Percentiles rank a stretch among this genome's conserved stretches.
phyloP scores from a whole-genome alignment of 2,888 invertebrate species.

The Blastobasis adustella region DNA sequence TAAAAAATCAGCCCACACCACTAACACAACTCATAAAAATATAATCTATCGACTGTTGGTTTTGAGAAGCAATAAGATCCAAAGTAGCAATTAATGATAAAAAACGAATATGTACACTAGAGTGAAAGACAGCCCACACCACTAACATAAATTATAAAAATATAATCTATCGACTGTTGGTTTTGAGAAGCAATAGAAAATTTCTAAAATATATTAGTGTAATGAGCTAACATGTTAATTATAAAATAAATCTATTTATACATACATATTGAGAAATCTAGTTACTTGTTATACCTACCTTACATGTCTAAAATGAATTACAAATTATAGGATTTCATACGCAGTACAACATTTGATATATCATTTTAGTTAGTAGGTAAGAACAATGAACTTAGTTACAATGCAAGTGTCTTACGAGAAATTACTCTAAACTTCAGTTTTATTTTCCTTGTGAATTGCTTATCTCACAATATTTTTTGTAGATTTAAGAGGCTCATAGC shows the following conservation, averaged over 20 bases:
- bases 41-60: slow-evolving; percentile 26
- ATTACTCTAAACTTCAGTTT: too few species aligned
- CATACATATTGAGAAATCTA: too few species aligned
- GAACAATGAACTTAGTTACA: slow-evolving; percentile 18
- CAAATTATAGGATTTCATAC: slow-evolving; percentile 11
- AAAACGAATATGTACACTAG: too few species aligned
- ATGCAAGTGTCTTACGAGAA: not conserved
- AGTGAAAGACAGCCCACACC: slow-evolving; percentile 16
- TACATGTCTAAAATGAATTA: slow-evolving; percentile 12
- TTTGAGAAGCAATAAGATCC: slow-evolving; percentile 29
- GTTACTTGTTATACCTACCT: too few species aligned
- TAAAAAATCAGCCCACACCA: slow-evolving; percentile 16
- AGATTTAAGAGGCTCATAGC: too few species aligned
- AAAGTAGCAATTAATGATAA: not conserved
- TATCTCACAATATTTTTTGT: too few species aligned
- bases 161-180: slow-evolving; percentile 24
- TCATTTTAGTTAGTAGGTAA: slow-evolving; percentile 33
- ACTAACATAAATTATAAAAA: slow-evolving; percentile 16
- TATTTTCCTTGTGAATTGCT: too few species aligned
- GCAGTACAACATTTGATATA: slow-evolving; percentile 36
- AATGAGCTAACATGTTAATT: slow-evolving; percentile 19
- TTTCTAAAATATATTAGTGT: slow-evolving; percentile 6
- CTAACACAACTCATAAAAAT: slow-evolving; percentile 16
- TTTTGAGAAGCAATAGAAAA: slow-evolving; percentile 27
- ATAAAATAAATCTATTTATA: slow-evolving; percentile 14